phyloP scores from a whole-genome alignment of 2,113 vertebrate species.

The Orthonyx spaldingii region DNA sequence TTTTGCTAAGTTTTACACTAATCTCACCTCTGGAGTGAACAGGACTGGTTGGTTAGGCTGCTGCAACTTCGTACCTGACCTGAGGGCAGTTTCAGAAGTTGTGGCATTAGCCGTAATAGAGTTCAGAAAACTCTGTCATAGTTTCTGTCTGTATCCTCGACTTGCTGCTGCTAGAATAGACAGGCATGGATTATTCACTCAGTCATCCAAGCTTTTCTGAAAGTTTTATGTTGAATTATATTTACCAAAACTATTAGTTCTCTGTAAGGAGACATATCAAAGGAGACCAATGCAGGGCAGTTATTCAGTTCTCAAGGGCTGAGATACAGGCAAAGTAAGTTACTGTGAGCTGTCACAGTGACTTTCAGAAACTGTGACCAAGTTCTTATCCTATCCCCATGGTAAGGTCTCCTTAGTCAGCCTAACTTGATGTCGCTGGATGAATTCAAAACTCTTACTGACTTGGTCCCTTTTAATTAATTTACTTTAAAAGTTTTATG shows the following conservation, averaged over 20 bases:
- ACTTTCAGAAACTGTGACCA: not conserved
- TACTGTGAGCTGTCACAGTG: not conserved
- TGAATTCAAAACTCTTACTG: not conserved
- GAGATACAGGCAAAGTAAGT: not conserved
- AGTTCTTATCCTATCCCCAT: not conserved
- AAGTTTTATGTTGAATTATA: not conserved
- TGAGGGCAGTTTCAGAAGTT: not conserved
- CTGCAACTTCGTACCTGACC: not conserved
- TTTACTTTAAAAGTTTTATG: not conserved
- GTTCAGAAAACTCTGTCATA: not conserved
- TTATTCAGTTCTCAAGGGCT: not conserved
- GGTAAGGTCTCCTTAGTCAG: not conserved
- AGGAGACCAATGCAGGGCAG: not conserved
- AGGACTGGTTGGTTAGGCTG: rapidly evolving
- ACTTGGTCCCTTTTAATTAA: not conserved
- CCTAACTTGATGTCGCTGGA: not conserved
- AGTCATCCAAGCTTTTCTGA: not conserved
- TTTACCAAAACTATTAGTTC: not conserved
- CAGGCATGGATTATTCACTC: not conserved
- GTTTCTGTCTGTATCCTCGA: not conserved
- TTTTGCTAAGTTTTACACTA: not conserved
- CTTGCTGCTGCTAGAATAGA: not conserved
- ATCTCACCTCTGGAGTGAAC: not conserved
- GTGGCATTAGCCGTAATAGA: not conserved
- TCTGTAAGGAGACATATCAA: not conserved